Evolutionary conservation across 1,140 invertebrate species (phyloP), one percentile per base, ranked within the genome.

Genomic region (Eurosta solidaginis): DNA sequence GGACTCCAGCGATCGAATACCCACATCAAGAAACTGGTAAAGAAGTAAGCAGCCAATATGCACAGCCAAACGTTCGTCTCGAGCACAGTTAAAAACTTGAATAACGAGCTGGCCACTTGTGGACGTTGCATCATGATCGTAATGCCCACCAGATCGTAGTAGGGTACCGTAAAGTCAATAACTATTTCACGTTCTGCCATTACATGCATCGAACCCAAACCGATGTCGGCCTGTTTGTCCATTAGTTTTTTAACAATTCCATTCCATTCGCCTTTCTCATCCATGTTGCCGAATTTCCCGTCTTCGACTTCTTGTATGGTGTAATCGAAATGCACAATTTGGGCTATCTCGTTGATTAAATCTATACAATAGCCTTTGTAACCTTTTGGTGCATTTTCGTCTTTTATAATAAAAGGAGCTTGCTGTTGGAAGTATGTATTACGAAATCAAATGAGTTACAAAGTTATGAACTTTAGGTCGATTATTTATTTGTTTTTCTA

Each of bases 31-130:
- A 98, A 92, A 84, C 96, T 97, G 6, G 97, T 98, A 84, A 97
- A 96, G 84, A 98, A 95, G 87, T 98, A 99, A 0, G 97, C 97
- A 0, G 93, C 96, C 68, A 99, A 89, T 83, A 99, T 98, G 82
- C 96, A 98, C 7, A 96, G 90, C 98, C 98, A 99, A 0, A 99
- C 98, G 81, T 97, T 94, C 79, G 94, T 94, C 87, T 99, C 97
- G 76, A 99, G 89, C 5, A 99, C 98, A 1, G 96, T 98, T 27
- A 99, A 91, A 86, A 99, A 99, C 89, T 98, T 98, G 88, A 99
- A 98, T 5, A 99, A 90, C 0, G 96, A 97, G 7, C 95, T 97
- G 36, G 93, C 92, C 0, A 91, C 90, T 2, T 89, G 90, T 81
- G 93, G 92, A 6, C 85, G 79, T 40, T 85, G 82, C 85, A 86